Evolutionary conservation across 2,888 invertebrate genomes (phyloP), one percentile per base, ranked within the genome.

Genomic region (Lithophane leautieri): DNA sequence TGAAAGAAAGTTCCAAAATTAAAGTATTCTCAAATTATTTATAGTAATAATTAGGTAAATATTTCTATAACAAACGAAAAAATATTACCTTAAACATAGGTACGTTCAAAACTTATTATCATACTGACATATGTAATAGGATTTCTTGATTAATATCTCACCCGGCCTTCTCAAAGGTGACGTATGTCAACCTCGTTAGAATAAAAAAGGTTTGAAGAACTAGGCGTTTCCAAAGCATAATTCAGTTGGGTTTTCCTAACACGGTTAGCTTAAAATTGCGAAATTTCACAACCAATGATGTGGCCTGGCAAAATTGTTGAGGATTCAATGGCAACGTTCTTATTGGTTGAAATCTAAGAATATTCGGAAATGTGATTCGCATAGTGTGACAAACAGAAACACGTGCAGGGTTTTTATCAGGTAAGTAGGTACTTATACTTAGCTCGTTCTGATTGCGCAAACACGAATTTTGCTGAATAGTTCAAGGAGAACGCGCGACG

Each of bases 241-340:
- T 56, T 56, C 12, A 44, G n/a, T 71, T 44, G 34, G 56, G 14
- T 71, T 56, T 56, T 4, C 42, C 42, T 56, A 14, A 0, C 42
- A n/a, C 9, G 72, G 56, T 34, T 56, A 56, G 56, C 14, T 34
- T 72, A 47, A 19, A 72, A 47, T 72, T 54, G 12, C n/a, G 28
- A 28, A 72, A 44, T 28, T 73, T 44, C 8, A n/a, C 0, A 72
- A 73, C 9, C 19, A 19, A 34, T 14, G 12, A 34, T 14, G 8
- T 28, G 25, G n/a, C 14, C 19, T 0, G 7, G 7, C 9, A 44
- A 52, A 22, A 2, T 52, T 28, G 7, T 22, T 71, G 4, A 12
- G 6, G 22, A 34, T 68, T 34, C 2, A n/a, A 34, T 47, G 0
- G 47, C 8, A 0, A 19, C 47, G 6, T 12, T n/a, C 19, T 9